Evolutionary conservation across 2,113 vertebrate species (phyloP).

Genomic region (Chamaetylas fuelleborni): DNA sequence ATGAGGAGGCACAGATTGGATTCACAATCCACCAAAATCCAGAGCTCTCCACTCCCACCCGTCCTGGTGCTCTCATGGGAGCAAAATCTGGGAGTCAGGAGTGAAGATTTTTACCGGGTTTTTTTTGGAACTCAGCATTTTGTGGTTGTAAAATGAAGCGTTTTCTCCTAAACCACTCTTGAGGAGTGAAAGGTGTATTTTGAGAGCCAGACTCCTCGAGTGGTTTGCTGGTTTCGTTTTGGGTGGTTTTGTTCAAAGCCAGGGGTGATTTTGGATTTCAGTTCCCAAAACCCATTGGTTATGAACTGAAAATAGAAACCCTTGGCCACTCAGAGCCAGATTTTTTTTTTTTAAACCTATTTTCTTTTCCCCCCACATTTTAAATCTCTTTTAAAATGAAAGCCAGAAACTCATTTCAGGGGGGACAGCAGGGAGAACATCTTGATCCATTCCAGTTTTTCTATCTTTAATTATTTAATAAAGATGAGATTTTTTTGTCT

Average conservation of each 20-base stretch:
- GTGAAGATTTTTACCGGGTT: rapidly evolving
- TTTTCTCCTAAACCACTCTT: neutral
- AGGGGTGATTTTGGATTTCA: neutral
- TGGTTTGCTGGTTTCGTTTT: neutral
- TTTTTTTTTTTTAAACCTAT: neutral
- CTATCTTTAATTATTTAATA: neutral
- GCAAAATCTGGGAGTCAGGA: neutral
- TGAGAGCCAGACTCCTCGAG: neutral
- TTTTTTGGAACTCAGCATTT: neutral
- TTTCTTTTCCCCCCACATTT: neutral
- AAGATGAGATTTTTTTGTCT: neutral
- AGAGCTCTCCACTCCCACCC: neutral
- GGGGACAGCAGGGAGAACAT: neutral
- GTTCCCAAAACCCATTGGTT: neutral
- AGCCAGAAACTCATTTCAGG: neutral
- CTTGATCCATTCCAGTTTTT: neutral
- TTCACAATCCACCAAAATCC: neutral
- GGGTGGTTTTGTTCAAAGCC: neutral
- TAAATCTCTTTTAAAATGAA: neutral
- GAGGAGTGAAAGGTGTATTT: neutral
- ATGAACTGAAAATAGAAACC: neutral
- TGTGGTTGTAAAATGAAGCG: neutral
- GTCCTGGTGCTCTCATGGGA: neutral
- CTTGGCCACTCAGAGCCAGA: neutral
- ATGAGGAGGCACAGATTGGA: neutral